Base-by-base conservation (phyloP, 2,888 invertebrate species). In the Tridacna gigas region DNA sequence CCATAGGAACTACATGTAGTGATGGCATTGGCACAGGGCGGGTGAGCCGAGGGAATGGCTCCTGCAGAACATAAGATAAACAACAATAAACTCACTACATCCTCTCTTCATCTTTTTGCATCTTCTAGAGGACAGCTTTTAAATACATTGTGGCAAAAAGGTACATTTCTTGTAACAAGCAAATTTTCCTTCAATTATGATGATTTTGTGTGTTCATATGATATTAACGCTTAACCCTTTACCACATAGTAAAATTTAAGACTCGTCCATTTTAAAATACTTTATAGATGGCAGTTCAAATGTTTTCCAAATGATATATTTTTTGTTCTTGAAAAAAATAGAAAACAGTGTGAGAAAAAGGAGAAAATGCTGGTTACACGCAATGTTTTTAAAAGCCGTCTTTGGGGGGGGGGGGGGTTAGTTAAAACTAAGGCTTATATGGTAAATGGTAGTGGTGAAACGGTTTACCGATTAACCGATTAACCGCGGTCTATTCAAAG, bases 1-100 rank as follows among this genome's bases (percentile, higher is more conserved):
- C 90, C 89, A 77, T 90, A 90, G 67, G 80, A 76, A 45, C 79
- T 85, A 83, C 90, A 90, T 15, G 85, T 86, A 22, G 67, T 47
- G 28, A 88, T 77, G 12, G 75, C 76, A 77, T 90, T 88, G 7
- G 84, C 12, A 74, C 90, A 90, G 22, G 89, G 86, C 47, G 88
- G 85, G 20, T 88, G 86, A 18, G 82, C 86, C 20, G 90, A 84
- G 45, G 89, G 90, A 13, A 48, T 77, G 45, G 79, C 71, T 60
- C 89, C 90, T 90, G 56, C 15, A 74, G 7, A 47, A 60, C 26
- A 56, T 37, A 7, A 37, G 20, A 67, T 45, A 15, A 45, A 67
- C 56, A 56, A 20, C 56, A 56, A 5, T 20, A 4, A 37, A 37
- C 37, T 37, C 37, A 37, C 37, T 37, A 7, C 37, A 37, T 37